Conservation (phyloP, 2,113 vertebrate species). For the Spea bombifrons region DNA sequence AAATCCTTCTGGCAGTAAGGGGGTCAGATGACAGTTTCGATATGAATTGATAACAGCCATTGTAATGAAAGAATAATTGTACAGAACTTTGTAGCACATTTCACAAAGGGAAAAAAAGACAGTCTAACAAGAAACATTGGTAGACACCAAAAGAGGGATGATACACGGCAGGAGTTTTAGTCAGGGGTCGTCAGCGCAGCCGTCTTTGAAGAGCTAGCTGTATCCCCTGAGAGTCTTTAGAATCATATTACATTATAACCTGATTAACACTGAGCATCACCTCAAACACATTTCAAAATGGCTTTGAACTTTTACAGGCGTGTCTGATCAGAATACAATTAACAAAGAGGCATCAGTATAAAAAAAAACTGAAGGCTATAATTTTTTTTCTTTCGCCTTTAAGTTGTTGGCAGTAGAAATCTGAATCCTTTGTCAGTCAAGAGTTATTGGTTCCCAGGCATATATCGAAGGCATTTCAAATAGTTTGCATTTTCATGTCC, state of each 20-base stretch:
- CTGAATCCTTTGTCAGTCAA: not conserved
- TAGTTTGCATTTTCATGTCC: too few relatives aligned
- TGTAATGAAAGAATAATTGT: conserved; percentile 40
- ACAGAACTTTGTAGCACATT: conserved; percentile 23
- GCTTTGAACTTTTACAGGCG: conserved; percentile 65
- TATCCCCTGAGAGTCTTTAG: conserved; percentile 60
- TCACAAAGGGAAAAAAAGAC: conserved; percentile 20
- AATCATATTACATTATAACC: conserved; percentile 57
- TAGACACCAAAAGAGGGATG: conserved; percentile 43
- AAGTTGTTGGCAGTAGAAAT: not conserved
- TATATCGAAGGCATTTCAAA: not conserved
- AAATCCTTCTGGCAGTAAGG: conserved; percentile 26
- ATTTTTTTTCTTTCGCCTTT: not conserved
- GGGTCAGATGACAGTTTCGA: conserved; percentile 30
- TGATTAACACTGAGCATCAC: conserved; percentile 65
- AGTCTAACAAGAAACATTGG: conserved; percentile 29
- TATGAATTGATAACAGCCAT: conserved; percentile 40
- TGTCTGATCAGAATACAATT: conserved; percentile 58
- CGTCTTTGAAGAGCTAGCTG: conserved; percentile 66
- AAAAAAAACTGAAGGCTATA: not conserved
- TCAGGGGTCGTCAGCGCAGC: conserved; percentile 53
- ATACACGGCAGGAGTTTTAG: conserved; percentile 39
- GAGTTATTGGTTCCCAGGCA: not conserved
- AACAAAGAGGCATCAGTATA: conserved; percentile 1
- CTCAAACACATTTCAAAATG: conserved; percentile 60